These are phyloP conservation scores for Carassius carassius DNA, from an alignment of 2,113 vertebrate genomes.

Conservation along the genomic window DNA sequence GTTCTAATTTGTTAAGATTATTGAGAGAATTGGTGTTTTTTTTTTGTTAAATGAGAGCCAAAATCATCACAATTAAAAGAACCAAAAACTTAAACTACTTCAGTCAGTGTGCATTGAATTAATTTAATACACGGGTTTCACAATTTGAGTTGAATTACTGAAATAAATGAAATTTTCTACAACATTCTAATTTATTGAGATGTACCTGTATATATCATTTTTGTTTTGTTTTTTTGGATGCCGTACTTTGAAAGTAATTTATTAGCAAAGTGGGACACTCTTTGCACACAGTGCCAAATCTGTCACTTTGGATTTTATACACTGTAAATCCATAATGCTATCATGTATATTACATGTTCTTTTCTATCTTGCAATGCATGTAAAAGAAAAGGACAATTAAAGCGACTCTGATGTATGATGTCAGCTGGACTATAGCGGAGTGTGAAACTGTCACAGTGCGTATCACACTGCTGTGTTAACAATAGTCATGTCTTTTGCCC, in stretches of 20 bases:
- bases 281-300: background rate
- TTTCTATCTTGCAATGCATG: conserved; percentile 62
- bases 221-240: too few relatives aligned
- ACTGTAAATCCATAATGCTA: background rate
- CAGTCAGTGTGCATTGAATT: too few relatives aligned
- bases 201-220: too few relatives aligned
- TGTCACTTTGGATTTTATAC: background rate
- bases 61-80: too few relatives aligned
- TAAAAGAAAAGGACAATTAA: conserved; percentile 67
- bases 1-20: too few relatives aligned
- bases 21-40: too few relatives aligned
- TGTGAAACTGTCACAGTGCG: conserved; percentile 73
- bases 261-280: background rate
- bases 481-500: conserved; percentile 62
- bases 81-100: too few relatives aligned
- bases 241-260: background rate
- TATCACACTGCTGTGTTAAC: conserved; percentile 70
- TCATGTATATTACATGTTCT: conserved; percentile 57
- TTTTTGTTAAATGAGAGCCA: too few relatives aligned
- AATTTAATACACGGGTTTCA: too few relatives aligned
- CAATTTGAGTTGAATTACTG: too few relatives aligned
- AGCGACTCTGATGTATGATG: conserved; percentile 65
- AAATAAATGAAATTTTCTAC: too few relatives aligned
- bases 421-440: conserved; percentile 72
- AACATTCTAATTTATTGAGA: too few relatives aligned